Base-by-base conservation (phyloP, 2,113 vertebrate species). In the Atractosteus spatula region DNA sequence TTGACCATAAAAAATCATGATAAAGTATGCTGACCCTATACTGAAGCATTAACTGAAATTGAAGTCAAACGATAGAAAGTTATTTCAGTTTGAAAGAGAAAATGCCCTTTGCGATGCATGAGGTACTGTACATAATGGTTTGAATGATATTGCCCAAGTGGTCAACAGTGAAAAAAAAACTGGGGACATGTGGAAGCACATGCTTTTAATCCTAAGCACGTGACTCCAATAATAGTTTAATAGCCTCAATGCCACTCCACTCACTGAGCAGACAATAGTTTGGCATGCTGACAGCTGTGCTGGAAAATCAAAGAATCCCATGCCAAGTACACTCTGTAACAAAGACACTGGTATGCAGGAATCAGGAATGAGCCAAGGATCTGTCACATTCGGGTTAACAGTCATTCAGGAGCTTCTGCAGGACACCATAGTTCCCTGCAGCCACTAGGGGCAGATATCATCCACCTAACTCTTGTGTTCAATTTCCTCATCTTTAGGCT, bases 301-400 rank as follows among this genome's bases (percentile, higher is more conserved):
- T 83, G 80, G 78, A 82, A 83, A 83, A 83, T 80, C 62, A 77
- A 71, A 74, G 56, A 70, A 29, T 69, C 72, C 69, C 14, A 68
- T 75, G 82, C 80, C 77, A 80, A 78, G 76, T 80, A 71, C 76
- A 85, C 75, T 78, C 73, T 83, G 78, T 78, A 75, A 81, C 81
- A 82, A 82, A 87, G 77, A 77, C 71, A 65, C 51, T 64, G 80
- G 81, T 81, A 84, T 83, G 78, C 77, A 71, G 72, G 65, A 71
- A 54, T 59, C 16, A 57, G 65, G 16, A n/a, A 42, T 1, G 13
- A 76, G 82, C 84, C 83, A 86, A 79, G 71, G 68, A 84, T 71
- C 71, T 75, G 77, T 87, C 86, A 72, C 72, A n/a, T 59, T 75
- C 64, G 69, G 79, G 76, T 75, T 83, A 86, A 84, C 74, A 76